Evolutionary conservation across 92 coral and sea anemone genomes (phyloP), one percentile per base, ranked within the genome.

Genomic region (Epizoanthus stellaris): DNA sequence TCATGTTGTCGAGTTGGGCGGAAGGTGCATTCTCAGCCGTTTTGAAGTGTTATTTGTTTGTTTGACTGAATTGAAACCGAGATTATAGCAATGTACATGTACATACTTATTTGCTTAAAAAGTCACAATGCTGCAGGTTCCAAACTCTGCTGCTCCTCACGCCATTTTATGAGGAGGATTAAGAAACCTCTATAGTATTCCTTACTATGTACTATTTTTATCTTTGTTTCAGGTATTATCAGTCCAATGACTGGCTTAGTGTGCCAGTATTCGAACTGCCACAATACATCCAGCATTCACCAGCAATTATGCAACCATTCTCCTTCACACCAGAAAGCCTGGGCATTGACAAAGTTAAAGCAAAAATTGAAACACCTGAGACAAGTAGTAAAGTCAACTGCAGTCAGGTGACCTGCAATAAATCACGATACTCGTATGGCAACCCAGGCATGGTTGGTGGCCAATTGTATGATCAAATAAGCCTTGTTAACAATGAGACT

Each of bases 221-320:
- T 52, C 14, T 52, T 52, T 79, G 16, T 82, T 43, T 58, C 82
- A 94, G 98, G 86, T 94, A 94, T 82, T 75, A 82, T n/a, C 93
- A 92, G 81, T 76, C 87, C 19, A 88, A 64, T 45, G 91, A 87
- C 70, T 89, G 94, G 86, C 84, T 82, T 61, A 87, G 59, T 49
- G 95, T 76, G 25, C 91, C 98, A 53, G 88, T 90, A 56, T 92
- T 90, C 85, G 98, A 90, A 65, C 84, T 91, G 42, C 98, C 93
- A 53, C 87, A 89, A 53, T 85, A 84, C 74, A 49, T 83, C 58
- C 80, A 67, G 70, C 76, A 82, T 60, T 66, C 80, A 76, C 80
- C 70, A 16, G 36, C 42, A 8, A 15, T 25, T 60, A 61, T 77
- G 38, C 40, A 59, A 12, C 77, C 77, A 61, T 60, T 43, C 11